Base-by-base conservation (phyloP, 2,113 vertebrate genomes). In the Ophiodon elongatus region DNA sequence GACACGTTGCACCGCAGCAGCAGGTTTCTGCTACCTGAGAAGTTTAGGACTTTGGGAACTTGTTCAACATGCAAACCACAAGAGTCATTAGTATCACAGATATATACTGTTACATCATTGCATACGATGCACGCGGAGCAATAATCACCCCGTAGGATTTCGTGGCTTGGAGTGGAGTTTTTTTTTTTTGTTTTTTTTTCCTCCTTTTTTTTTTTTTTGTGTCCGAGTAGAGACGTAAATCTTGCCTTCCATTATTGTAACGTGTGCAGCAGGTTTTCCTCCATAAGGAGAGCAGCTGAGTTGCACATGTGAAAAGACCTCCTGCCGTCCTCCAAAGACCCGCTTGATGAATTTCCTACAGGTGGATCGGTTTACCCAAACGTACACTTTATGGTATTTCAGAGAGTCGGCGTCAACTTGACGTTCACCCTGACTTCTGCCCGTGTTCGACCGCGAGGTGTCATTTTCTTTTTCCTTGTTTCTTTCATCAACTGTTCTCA, bases 141-240 rank as follows among this genome's bases (percentile, higher is more conserved):
- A 97, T 97, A 97, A 97, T 95, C 95, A 94, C 94, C 93, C 88
- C 90, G 91, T 89, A 90, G 93, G 94, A 96, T 94, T 92, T 57
- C 77, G 92, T 94, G 91, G 95, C 92, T 3, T 80, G 78, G 91
- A 94, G 15, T n/a, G n/a, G 31, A 86, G 82, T 47, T 41, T 52
- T 65, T 60, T 41, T 73, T 69, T 67, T 65, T 86, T 83, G 47
- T 33, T 39, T 59, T 60, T 47, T 70, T 66, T 67, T 68, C 5
- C n/a, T n/a, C n/a, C n/a, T n/a, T n/a, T n/a, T n/a, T n/a, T 15
- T 56, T 64, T 54, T 50, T 33, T 23, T n/a, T 52, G 50, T 17
- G 0, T 91, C 54, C 11, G 86, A 86, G 91, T 89, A 73, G 78
- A 82, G 88, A 82, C 86, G 95, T 97, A 98, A 99, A 98, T 98